Percentiles rank a stretch among this genome's conserved stretches.
phyloP scores from a whole-genome alignment of 2,113 vertebrate species.

The Octodon degus region DNA sequence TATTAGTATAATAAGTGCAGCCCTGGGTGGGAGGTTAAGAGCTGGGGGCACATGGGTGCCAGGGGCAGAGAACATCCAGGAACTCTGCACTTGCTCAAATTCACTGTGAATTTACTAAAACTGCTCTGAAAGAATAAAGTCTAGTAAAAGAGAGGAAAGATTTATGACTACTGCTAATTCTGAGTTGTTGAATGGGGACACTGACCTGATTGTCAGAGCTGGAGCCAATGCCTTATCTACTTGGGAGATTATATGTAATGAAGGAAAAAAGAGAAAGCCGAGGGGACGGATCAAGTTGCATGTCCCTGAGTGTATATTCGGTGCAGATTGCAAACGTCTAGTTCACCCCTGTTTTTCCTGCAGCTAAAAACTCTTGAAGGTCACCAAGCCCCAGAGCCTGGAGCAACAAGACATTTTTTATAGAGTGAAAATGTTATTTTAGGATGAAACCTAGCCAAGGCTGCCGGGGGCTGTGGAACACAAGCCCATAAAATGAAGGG shows the following conservation, averaged over 20 bases:
- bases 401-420: slow-evolving; percentile 48
- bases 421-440: slow-evolving; percentile 66
- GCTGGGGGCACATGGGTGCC: not conserved
- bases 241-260: not conserved
- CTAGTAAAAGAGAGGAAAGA: not conserved
- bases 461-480: not conserved
- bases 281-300: not conserved
- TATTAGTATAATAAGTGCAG: too few species aligned
- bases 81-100: not conserved
- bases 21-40: not conserved
- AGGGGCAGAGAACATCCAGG: not conserved
- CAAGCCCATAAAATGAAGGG: not conserved
- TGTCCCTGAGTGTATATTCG: not conserved
- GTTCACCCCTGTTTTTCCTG: not conserved
- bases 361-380: slow-evolving; percentile 43
- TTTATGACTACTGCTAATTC: not conserved
- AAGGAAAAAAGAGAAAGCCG: not conserved
- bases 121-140: not conserved
- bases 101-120: not conserved
- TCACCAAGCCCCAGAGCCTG: not conserved
- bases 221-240: not conserved
- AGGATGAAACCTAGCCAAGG: slow-evolving; percentile 50
- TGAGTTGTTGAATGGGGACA: not conserved
- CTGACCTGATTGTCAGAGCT: not conserved
- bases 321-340: slow-evolving; percentile 11